Conservation (phyloP, 2,113 vertebrate species). For the Brachyhypopomus occidentalis region DNA sequence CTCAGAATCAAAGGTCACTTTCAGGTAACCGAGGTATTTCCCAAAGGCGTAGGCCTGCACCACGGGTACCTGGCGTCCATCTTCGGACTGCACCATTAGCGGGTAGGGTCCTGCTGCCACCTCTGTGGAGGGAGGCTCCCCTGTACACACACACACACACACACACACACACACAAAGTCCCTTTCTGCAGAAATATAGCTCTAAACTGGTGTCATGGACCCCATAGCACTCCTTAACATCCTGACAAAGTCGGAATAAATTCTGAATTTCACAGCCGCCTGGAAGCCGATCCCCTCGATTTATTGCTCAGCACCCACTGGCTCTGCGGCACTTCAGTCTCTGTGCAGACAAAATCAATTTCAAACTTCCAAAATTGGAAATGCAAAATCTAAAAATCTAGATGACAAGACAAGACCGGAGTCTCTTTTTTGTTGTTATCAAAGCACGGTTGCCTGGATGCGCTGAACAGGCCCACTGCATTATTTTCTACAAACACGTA, state of each 20-base stretch:
- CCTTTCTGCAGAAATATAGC: background rate
- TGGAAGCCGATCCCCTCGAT: background rate
- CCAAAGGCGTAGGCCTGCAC: constrained; percentile 94
- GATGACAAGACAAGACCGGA: background rate
- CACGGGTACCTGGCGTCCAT: constrained; percentile 83
- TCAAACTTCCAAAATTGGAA: background rate
- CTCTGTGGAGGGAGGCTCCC: constrained; percentile 79
- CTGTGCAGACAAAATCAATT: background rate
- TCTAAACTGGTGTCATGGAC: background rate
- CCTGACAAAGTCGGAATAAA: background rate
- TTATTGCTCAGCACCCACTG: background rate
- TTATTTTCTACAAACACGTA: background rate
- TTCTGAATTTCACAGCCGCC: no score
- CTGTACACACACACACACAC: constrained; percentile 61
- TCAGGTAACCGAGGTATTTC: constrained; percentile 89
- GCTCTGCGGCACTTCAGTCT: background rate
- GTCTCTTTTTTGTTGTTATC: background rate
- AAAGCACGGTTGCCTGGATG: background rate
- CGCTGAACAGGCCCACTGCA: background rate
- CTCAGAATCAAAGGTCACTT: constrained; percentile 80
- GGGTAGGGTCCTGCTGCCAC: constrained; percentile 81
- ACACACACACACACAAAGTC: no score
- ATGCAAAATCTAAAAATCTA: background rate
- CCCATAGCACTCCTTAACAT: background rate
- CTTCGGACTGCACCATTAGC: constrained; percentile 78